phyloP scores from a whole-genome alignment of 2,888 invertebrate species.

The Drosophila aldrichi region DNA sequence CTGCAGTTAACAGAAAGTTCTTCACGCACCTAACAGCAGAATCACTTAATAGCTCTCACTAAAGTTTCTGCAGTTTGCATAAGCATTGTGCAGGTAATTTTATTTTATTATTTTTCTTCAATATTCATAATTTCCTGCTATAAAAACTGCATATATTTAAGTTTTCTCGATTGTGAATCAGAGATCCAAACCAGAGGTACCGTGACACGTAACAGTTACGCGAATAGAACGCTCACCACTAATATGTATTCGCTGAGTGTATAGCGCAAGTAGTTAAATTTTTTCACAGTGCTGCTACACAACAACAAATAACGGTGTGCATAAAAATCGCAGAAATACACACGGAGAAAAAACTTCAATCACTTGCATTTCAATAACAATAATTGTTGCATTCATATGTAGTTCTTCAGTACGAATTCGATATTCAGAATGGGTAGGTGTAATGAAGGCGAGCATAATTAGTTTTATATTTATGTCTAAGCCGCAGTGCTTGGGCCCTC shows the following conservation, averaged over 20 bases:
- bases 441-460: slow-evolving; percentile 13
- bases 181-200: not conserved
- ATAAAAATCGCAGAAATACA: slow-evolving; percentile 17
- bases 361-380: slow-evolving; percentile 12
- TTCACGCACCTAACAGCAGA: not conserved
- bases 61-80: too few relatives aligned
- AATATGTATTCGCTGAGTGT: slow-evolving; percentile 65
- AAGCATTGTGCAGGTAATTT: too few relatives aligned
- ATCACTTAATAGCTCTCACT: not conserved
- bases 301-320: slow-evolving; percentile 65
- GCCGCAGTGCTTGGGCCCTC: slow-evolving; percentile 16
- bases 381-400: slow-evolving; percentile 28
- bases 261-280: slow-evolving; percentile 64
- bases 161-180: not conserved
- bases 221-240: slow-evolving; percentile 30
- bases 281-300: slow-evolving; percentile 75
- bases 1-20: not conserved
- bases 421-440: slow-evolving; percentile 44
- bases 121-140: not conserved
- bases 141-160: too few relatives aligned
- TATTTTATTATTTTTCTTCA: not conserved
- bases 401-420: slow-evolving; percentile 11
- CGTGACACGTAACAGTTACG: slow-evolving; percentile 31
- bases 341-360: slow-evolving; percentile 3
- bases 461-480: slow-evolving; percentile 31